These are phyloP conservation scores for Drosophila pallidifrons DNA, from an alignment of 1,140 invertebrate genomes.

Conservation along the genomic window DNA sequence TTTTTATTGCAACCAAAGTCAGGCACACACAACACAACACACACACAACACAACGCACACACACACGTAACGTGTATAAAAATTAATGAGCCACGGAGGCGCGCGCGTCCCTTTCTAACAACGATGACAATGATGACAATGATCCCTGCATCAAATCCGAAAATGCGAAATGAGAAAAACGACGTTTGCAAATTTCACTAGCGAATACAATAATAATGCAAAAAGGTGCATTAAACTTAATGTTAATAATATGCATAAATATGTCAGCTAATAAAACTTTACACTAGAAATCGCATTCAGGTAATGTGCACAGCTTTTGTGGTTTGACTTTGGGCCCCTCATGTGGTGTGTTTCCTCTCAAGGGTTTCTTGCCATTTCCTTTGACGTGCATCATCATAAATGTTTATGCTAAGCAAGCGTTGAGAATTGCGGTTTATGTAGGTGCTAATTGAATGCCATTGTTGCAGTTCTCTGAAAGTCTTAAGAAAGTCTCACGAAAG, in stretches of 20 bases:
- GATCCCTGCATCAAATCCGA: slow-evolving; percentile 44
- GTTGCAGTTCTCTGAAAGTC: slow-evolving; percentile 8
- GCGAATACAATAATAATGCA: slow-evolving; percentile 33
- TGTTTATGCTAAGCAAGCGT: slow-evolving; percentile 22
- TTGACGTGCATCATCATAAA: background rate
- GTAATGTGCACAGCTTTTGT: slow-evolving; percentile 40
- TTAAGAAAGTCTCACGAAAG: slow-evolving; percentile 10
- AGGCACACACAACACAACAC: slow-evolving; percentile 27
- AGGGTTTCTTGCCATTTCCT: slow-evolving; percentile 9
- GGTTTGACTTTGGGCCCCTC: slow-evolving; percentile 56
- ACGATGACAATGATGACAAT: slow-evolving; percentile 44
- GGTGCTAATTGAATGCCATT: slow-evolving; percentile 66
- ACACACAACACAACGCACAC: too few species aligned
- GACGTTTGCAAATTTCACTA: slow-evolving; percentile 41
- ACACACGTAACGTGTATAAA: slow-evolving; percentile 73
- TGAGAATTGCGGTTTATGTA: slow-evolving; percentile 55
- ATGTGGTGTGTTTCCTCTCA: slow-evolving; percentile 35
- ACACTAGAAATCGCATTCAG: slow-evolving; percentile 2
- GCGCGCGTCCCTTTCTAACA: slow-evolving; percentile 63
- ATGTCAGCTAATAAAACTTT: slow-evolving; percentile 71
- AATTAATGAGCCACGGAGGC: slow-evolving; percentile 84
- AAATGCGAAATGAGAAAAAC: slow-evolving; percentile 30
- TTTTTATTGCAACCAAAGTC: slow-evolving; percentile 74
- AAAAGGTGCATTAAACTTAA: slow-evolving; percentile 61
- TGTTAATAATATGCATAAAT: slow-evolving; percentile 83